Percentiles rank a stretch among this genome's conserved stretches.
Conservation (phyloP, 2,797 vertebrate species). For the Sorex maritimensis region DNA sequence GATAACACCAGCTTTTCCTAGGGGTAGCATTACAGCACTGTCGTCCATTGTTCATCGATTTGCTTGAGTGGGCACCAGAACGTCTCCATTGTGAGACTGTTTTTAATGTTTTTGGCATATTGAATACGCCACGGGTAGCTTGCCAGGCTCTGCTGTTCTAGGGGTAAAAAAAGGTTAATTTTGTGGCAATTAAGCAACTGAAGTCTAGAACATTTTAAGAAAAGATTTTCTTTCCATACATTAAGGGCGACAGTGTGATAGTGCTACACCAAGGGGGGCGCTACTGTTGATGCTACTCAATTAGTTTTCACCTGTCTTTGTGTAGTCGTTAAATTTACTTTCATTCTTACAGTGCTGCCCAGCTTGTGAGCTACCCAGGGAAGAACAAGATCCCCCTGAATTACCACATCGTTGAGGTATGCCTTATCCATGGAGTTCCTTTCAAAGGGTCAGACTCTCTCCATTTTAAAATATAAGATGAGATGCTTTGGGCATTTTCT, state of each 20-base stretch:
- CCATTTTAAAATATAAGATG: slow-evolving; percentile 6
- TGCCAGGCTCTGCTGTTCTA: background rate
- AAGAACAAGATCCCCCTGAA: slow-evolving; percentile 99
- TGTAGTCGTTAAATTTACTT: slow-evolving; percentile 66
- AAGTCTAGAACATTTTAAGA: slow-evolving; percentile 52
- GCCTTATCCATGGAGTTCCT: slow-evolving; percentile 60
- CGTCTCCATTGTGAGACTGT: too few species aligned
- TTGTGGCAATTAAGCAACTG: slow-evolving; percentile 34
- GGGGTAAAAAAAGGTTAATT: slow-evolving; percentile 13
- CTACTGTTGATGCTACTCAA: slow-evolving; percentile 51
- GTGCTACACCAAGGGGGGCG: background rate
- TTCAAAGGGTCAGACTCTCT: slow-evolving; percentile 48
- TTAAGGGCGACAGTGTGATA: background rate
- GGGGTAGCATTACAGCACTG: too few species aligned
- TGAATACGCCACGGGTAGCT: too few species aligned
- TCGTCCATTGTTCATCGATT: too few species aligned
- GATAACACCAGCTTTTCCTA: background rate
- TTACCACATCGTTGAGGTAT: slow-evolving; percentile 99
- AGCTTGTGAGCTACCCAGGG: slow-evolving; percentile 98
- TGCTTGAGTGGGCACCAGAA: too few species aligned
- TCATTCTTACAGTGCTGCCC: slow-evolving; percentile 91
- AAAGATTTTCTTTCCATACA: background rate
- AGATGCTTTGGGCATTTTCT: background rate
- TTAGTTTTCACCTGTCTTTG: slow-evolving; percentile 14
- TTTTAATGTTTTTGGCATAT: too few species aligned